Conservation (phyloP, 2,888 invertebrate species). For the Thysanoteuthis rhombus region DNA sequence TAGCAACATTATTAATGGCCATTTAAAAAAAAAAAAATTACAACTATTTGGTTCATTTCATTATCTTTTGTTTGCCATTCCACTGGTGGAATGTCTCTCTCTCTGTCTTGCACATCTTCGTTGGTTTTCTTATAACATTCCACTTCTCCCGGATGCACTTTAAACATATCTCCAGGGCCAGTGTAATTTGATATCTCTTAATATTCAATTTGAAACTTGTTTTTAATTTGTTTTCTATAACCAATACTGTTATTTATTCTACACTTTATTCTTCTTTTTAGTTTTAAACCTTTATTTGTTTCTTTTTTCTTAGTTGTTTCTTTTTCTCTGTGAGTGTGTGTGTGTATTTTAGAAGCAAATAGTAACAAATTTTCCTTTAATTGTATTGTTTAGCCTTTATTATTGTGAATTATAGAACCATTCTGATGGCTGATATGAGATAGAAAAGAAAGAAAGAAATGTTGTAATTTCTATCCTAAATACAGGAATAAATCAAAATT, state of each 20-base stretch:
- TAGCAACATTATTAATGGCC: not conserved
- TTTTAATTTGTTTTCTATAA: not conserved
- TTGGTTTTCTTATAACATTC: not conserved
- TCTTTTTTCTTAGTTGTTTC: too few species aligned
- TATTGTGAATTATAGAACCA: not conserved
- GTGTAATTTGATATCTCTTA: not conserved
- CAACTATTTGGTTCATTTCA: conserved; percentile 12
- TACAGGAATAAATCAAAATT: not conserved
- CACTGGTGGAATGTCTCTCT: not conserved
- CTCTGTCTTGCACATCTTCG: not conserved
- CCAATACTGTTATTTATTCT: not conserved
- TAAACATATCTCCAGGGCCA: not conserved
- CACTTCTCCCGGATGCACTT: not conserved
- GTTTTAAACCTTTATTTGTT: too few species aligned
- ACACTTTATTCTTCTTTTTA: not conserved
- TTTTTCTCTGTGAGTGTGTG: not conserved
- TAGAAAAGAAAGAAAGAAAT: not conserved
- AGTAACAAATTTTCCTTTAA: not conserved
- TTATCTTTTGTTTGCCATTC: not conserved
- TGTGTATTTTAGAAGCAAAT: not conserved
- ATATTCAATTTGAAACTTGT: not conserved
- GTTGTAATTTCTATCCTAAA: not conserved
- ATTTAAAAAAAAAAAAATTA: too few species aligned
- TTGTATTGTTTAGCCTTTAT: not conserved
- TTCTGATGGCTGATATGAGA: not conserved